phyloP scores from a whole-genome alignment of 2,888 invertebrate species.

The Drosophila leonis region DNA sequence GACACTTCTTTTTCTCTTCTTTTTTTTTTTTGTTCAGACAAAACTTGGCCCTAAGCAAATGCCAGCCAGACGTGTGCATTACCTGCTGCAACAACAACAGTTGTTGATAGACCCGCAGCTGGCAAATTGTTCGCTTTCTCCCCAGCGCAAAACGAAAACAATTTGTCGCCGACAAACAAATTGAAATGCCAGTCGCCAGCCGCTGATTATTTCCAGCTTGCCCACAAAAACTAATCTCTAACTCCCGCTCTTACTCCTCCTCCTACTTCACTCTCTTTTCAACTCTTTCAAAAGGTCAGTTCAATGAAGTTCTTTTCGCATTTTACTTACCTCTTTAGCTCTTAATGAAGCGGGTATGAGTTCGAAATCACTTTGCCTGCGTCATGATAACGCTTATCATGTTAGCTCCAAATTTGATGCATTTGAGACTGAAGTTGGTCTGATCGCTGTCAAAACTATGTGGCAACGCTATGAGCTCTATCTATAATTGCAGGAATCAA shows the following conservation, averaged over 20 bases:
- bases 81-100: conserved; percentile 35
- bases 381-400: no score
- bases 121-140: conserved; percentile 33
- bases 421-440: neutral
- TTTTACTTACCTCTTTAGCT: neutral
- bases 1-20: conserved; percentile 58
- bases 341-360: neutral
- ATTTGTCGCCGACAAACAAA: conserved; percentile 75
- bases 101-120: conserved; percentile 47
- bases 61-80: conserved; percentile 59
- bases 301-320: neutral
- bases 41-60: conserved; percentile 61
- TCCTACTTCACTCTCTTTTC: neutral
- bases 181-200: conserved; percentile 56
- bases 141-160: conserved; percentile 40
- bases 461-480: neutral
- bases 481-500: no score
- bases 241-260: neutral
- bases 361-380: neutral
- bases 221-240: neutral
- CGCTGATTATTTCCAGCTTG: conserved; percentile 44
- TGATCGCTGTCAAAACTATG: neutral
- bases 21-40: conserved; percentile 45
- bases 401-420: neutral
- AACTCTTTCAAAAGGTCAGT: neutral